Percentiles rank a stretch among this genome's conserved stretches.
phyloP scores from a whole-genome alignment of 1,140 invertebrate genomes.

The Elysia chlorotica region DNA sequence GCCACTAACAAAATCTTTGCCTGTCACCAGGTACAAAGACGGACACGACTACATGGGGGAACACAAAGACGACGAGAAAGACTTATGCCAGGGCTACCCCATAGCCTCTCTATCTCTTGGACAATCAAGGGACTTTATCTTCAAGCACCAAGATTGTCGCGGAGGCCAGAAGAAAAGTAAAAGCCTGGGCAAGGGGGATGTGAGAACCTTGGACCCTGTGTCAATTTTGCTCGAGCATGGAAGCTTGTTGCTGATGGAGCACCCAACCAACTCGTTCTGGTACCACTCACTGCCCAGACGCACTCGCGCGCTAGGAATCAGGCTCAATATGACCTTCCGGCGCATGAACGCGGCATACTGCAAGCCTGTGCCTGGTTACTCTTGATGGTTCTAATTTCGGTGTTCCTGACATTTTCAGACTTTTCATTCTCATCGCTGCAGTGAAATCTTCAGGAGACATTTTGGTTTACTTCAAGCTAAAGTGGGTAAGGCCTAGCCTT shows the following conservation, averaged over 20 bases:
- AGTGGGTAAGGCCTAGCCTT: no score
- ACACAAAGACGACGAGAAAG: constrained; percentile 75
- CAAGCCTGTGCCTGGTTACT: constrained; percentile 20
- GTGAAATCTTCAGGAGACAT: no score
- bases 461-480: no score
- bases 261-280: constrained; percentile 75
- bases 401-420: no score
- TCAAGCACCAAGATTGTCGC: constrained; percentile 69
- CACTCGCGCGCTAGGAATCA: constrained; percentile 65
- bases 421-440: no score
- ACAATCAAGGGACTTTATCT: constrained; percentile 70
- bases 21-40: constrained; percentile 69
- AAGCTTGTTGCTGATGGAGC: constrained; percentile 74
- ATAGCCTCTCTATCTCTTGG: constrained; percentile 76
- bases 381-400: no score
- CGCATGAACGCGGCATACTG: constrained; percentile 27
- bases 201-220: constrained; percentile 62
- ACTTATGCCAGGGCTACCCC: constrained; percentile 68
- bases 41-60: constrained; percentile 75
- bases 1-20: no score
- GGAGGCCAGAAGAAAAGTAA: no score
- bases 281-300: constrained; percentile 73
- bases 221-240: constrained; percentile 71
- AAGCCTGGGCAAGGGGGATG: no score
- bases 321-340: constrained; percentile 75